Conservation (phyloP, 1,140 invertebrate genomes). For the Euschistus heros region DNA sequence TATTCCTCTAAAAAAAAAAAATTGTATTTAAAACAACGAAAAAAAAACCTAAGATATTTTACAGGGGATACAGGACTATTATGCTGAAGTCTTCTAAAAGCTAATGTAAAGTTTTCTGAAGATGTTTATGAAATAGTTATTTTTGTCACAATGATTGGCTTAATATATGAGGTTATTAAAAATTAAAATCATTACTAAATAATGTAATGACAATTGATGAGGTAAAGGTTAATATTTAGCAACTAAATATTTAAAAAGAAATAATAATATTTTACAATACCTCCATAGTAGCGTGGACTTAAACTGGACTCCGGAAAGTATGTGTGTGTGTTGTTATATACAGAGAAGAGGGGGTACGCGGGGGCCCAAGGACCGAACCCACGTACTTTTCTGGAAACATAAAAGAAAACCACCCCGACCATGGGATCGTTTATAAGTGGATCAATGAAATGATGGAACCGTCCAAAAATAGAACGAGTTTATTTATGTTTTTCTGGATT, state of each 20-base stretch:
- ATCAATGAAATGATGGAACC: no score
- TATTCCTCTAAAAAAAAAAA: no score
- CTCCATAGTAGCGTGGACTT: neutral
- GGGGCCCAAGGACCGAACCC: constrained; percentile 5
- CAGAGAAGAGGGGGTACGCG: neutral
- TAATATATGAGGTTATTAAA: neutral
- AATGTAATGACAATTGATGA: neutral
- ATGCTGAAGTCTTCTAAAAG: no score
- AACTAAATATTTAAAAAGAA: neutral
- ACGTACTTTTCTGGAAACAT: neutral
- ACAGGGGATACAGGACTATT: no score
- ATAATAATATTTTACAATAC: neutral
- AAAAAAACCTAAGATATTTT: no score
- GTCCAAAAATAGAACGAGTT: no score
- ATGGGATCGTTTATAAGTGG: no score
- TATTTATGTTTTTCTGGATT: no score
- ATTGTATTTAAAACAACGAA: no score
- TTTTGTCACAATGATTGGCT: neutral
- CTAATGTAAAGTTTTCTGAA: no score
- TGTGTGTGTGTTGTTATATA: neutral
- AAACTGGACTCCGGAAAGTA: neutral
- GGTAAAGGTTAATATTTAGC: neutral
- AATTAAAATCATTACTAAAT: neutral
- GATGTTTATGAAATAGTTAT: neutral
- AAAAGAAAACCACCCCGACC: neutral